Evolutionary conservation across 1,140 invertebrate genomes (phyloP), one percentile per base, ranked within the genome.

Genomic region (Bombus waltoni): DNA sequence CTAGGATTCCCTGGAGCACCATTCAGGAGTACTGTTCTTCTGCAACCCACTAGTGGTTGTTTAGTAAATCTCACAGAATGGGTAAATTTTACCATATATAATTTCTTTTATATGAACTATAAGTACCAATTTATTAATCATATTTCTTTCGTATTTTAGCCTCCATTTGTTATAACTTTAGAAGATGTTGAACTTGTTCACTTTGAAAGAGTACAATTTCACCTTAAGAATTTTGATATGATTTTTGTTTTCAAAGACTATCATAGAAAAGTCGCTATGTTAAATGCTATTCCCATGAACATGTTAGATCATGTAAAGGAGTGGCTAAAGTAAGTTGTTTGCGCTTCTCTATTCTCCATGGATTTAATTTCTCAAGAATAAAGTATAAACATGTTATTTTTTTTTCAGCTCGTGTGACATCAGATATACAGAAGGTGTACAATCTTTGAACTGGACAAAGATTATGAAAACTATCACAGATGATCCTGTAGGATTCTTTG

Each of bases 401-500:
- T 40, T 90, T 94, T 95, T 82, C 92, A 98, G 98, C 93, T 99
- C 98, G 1, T 99, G 98, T 94, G 99, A 99, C 93, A 99, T 99
- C 88, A 97, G 98, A 59, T 99, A 99, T 94, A 98, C 99, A 0
- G 99, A 99, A 95, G 99, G 99, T 92, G 98, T 99, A 73, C 99
- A 99, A 94, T 99, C 98, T 42, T 96, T 99, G 81, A 99, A 99
- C 95, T 99, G 99, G 99, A 97, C 98, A 0, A 99, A 99, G 95
- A 99, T 99, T 91, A 99, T 99, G 99, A 99, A 99, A 95, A 99
- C 99, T 1, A 99, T 99, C 90, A 98, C 97, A 0, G 99, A 99
- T 94, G 99, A 99, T 96, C 99, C 99, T 1, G 98, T 99, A 94
- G 98, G 98, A 1, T 99, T 99, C 96, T 99, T 99, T 95, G 98